Conservation (phyloP, 1,140 invertebrate genomes). For the Trialeurodes vaporariorum region DNA sequence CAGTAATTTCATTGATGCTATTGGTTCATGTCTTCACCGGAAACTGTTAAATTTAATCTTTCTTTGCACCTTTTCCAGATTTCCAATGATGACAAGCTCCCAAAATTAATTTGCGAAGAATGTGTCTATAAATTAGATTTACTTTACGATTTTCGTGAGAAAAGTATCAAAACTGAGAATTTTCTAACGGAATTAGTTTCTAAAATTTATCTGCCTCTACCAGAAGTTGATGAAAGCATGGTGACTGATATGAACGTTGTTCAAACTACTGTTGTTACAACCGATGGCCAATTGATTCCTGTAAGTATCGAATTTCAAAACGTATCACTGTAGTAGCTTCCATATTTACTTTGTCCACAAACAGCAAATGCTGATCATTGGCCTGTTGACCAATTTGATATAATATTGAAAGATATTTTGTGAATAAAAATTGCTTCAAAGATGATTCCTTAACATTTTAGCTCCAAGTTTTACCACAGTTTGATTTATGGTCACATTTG, state of each 20-base stretch:
- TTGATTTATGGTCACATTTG: too few relatives aligned
- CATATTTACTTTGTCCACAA: too few relatives aligned
- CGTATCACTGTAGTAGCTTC: too few relatives aligned
- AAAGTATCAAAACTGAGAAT: slow-evolving; percentile 41
- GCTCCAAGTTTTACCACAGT: too few relatives aligned
- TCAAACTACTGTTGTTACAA: not conserved
- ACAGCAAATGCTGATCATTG: too few relatives aligned
- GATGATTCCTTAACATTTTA: too few relatives aligned
- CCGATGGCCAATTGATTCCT: not conserved
- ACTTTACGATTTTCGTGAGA: slow-evolving; percentile 45
- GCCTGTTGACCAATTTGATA: too few relatives aligned
- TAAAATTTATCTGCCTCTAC: slow-evolving; percentile 1
- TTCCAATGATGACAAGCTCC: slow-evolving; percentile 42
- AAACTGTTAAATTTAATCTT: slow-evolving; percentile 11
- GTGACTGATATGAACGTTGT: not conserved
- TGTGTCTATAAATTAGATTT: slow-evolving; percentile 46
- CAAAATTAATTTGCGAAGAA: slow-evolving; percentile 46
- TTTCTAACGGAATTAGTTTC: slow-evolving; percentile 41
- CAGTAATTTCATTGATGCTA: too few relatives aligned
- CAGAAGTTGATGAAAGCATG: not conserved
- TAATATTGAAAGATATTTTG: too few relatives aligned
- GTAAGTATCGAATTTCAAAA: too few relatives aligned
- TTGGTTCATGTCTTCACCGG: not conserved
- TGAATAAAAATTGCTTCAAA: too few relatives aligned
- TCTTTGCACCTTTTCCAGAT: slow-evolving; percentile 34